Percentiles rank a stretch among this genome's conserved stretches.
Evolutionary conservation across 1,140 invertebrate genomes (phyloP).

Genomic region (Daktulosphaira vitifoliae): DNA sequence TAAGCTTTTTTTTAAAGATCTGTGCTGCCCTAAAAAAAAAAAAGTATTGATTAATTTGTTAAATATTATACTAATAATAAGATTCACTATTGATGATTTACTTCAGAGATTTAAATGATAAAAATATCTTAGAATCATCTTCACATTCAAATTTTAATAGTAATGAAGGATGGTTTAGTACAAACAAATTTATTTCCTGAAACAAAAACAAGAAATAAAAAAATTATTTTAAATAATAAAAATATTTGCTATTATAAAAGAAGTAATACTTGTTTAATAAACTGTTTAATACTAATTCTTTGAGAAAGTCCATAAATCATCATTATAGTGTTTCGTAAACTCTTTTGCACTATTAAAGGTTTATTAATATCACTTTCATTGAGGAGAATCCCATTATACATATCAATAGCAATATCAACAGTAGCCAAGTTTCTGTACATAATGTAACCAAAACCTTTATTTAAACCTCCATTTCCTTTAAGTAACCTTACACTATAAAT

Average conservation of each 20-base stretch:
- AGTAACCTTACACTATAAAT: constrained; percentile 20
- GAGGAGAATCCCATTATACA: background rate
- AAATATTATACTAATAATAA: no score
- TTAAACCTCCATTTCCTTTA: constrained; percentile 14
- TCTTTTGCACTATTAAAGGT: constrained; percentile 19
- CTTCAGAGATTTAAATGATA: constrained; percentile 29
- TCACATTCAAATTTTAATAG: constrained; percentile 25
- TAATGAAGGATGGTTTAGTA: constrained; percentile 16
- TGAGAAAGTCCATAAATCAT: constrained; percentile 25
- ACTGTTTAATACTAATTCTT: background rate
- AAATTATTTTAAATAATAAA: no score
- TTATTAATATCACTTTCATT: constrained; percentile 15
- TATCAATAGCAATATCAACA: constrained; percentile 5
- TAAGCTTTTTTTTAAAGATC: constrained; percentile 25
- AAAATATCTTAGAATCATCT: constrained; percentile 24
- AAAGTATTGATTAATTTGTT: background rate
- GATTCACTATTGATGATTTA: no score
- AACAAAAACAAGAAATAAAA: background rate
- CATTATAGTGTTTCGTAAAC: constrained; percentile 25
- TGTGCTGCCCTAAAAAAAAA: constrained; percentile 19
- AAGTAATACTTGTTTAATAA: background rate
- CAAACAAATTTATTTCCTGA: constrained; percentile 27
- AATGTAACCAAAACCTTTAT: constrained; percentile 28
- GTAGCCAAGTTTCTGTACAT: constrained; percentile 17
- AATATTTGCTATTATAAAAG: background rate